Conservation (phyloP, 2,888 invertebrate species). For the Xestia ashworthii region DNA sequence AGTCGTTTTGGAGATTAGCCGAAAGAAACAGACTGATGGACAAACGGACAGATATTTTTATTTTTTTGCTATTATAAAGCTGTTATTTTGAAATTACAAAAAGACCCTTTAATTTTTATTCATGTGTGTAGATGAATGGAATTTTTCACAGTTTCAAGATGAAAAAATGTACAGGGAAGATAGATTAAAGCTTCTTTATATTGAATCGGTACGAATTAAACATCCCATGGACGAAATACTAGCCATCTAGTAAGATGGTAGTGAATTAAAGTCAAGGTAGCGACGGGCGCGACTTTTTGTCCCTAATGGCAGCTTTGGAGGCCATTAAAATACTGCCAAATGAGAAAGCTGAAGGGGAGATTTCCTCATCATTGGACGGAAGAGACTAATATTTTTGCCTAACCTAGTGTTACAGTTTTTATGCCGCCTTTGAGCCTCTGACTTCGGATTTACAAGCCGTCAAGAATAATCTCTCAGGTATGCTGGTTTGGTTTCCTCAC, state of each 20-base stretch:
- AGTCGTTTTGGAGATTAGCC: too few species aligned
- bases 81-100: too few species aligned
- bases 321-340: neutral
- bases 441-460: too few species aligned
- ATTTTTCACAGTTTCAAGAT: neutral
- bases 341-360: neutral
- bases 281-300: neutral
- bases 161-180: neutral
- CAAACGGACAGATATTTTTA: too few species aligned
- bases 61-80: too few species aligned
- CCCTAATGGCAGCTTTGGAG: neutral
- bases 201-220: neutral
- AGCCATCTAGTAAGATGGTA: neutral
- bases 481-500: too few species aligned
- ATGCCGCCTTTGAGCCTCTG: too few species aligned
- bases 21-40: too few species aligned
- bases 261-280: too few species aligned
- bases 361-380: neutral
- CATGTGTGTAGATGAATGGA: neutral
- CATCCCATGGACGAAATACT: neutral
- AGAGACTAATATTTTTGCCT: neutral
- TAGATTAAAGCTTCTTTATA: neutral
- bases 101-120: too few species aligned
- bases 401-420: too few species aligned
- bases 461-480: too few species aligned